Evolutionary conservation across 2,888 invertebrate genomes (phyloP), one percentile per base, ranked within the genome.

Genomic region (Dryococelus australis): DNA sequence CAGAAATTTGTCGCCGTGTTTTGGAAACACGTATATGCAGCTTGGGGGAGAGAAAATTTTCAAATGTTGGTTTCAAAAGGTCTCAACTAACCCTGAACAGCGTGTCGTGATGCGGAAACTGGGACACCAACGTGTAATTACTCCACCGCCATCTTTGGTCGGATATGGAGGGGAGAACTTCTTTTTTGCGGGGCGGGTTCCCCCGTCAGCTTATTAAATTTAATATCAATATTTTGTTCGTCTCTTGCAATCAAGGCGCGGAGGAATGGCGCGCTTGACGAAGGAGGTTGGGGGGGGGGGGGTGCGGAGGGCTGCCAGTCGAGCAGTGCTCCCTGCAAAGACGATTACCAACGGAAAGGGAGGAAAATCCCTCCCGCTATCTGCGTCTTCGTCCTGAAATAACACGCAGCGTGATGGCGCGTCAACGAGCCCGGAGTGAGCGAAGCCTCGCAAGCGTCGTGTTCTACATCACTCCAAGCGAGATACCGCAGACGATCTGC

Each of bases 201-300:
- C 16, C 65, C 20, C 20, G 13, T 6, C 20, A 20, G 65, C 65
- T 65, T 65, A 65, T 65, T 65, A 65, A 65, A 65, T 65, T 24
- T 65, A 65, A 65, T 65, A 65, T 65, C 65, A 65, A 65, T 65
- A 65, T 65, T 65, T 65, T 65, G 65, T 65, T 65, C 65, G 65
- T 20, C 65, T 8, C 24, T 24, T 16, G 16, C 65, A 65, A 65
- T 65, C 65, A 65, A 65, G 65, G 5, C 24, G 10, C 16, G 65
- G 65, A 65, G 20, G n/a, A n/a, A n/a, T n/a, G n/a, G n/a, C n/a
- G n/a, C n/a, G n/a, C n/a, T n/a, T 51, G 51, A 51, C 51, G 51
- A 13, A 51, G 13, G 65, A 16, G 65, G 65, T 65, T 65, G 65
- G 20, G 65, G 24, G 10, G 20, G 65, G 65, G 20, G 65, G 24